Conservation (phyloP, 64 coral and sea anemone species). For the Stichodactyla mertensii region DNA sequence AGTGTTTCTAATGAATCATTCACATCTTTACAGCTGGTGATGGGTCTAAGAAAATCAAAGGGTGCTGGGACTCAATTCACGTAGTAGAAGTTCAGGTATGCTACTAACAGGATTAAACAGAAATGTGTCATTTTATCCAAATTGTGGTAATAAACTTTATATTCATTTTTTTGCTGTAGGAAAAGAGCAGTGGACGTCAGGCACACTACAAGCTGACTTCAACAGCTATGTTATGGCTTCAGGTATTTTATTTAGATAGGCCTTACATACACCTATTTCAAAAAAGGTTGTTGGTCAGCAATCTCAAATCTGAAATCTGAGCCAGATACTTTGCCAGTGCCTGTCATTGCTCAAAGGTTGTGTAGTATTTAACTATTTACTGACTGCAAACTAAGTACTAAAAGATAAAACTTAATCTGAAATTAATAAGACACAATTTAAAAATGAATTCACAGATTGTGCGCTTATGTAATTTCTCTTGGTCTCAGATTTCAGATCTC, state of each 20-base stretch:
- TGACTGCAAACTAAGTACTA: too few relatives aligned
- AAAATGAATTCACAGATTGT: too few relatives aligned
- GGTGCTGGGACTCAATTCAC: slow-evolving; percentile 99
- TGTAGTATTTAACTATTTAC: too few relatives aligned
- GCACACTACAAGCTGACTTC: slow-evolving; percentile 97
- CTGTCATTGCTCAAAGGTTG: too few relatives aligned
- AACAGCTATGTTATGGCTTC: slow-evolving; percentile 98
- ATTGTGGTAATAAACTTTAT: background rate
- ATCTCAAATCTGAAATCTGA: too few relatives aligned
- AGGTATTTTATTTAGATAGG: slow-evolving; percentile 39
- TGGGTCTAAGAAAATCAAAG: slow-evolving; percentile 97
- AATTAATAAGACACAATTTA: too few relatives aligned
- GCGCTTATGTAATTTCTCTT: too few relatives aligned
- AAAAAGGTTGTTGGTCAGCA: too few relatives aligned
- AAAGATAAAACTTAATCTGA: too few relatives aligned
- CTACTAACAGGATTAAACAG: background rate
- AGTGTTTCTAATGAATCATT: background rate
- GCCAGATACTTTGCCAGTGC: too few relatives aligned
- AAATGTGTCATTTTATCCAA: too few relatives aligned
- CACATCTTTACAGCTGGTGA: slow-evolving; percentile 80
- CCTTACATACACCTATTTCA: background rate
- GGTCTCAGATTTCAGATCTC: too few relatives aligned
- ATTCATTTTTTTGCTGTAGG: slow-evolving; percentile 34
- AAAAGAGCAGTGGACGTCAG: slow-evolving; percentile 79
- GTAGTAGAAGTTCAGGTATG: slow-evolving; percentile 96